phyloP scores from a whole-genome alignment of 2,888 invertebrate species.

The Metallyticus violacea region DNA sequence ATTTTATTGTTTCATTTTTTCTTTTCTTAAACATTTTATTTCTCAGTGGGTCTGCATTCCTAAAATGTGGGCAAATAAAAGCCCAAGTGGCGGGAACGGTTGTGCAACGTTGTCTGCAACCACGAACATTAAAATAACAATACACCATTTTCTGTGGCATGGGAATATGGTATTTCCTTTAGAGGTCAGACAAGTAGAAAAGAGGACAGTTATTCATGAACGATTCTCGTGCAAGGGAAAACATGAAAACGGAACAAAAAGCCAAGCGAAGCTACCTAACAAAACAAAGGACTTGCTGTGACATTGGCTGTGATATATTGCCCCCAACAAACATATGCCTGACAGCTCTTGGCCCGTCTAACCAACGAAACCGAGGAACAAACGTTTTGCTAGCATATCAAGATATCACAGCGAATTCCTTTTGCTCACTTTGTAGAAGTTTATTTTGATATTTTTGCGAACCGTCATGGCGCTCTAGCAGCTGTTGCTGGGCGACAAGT shows the following conservation, averaged over 20 bases:
- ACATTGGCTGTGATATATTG: neutral
- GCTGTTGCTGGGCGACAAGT: too few relatives aligned
- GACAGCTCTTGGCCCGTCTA: neutral
- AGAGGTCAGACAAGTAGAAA: neutral
- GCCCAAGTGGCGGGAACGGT: too few relatives aligned
- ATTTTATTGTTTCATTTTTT: too few relatives aligned
- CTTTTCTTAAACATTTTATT: too few relatives aligned
- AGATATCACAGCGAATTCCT: too few relatives aligned
- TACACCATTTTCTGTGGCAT: neutral
- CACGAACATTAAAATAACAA: neutral
- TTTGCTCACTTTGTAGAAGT: too few relatives aligned
- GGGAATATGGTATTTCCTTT: neutral
- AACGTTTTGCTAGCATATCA: too few relatives aligned
- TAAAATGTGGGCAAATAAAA: too few relatives aligned
- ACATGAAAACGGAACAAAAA: neutral
- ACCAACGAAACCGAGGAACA: neutral
- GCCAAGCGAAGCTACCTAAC: neutral
- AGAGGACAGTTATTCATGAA: neutral
- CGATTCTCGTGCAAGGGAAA: neutral
- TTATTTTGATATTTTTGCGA: too few relatives aligned
- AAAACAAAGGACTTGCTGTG: neutral
- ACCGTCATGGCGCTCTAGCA: too few relatives aligned
- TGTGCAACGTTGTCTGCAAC: too few relatives aligned
- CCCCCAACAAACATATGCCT: neutral
- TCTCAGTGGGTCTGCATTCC: too few relatives aligned